phyloP scores from a whole-genome alignment of 2,797 vertebrate species.

The Gobionotothen gibberifrons region DNA sequence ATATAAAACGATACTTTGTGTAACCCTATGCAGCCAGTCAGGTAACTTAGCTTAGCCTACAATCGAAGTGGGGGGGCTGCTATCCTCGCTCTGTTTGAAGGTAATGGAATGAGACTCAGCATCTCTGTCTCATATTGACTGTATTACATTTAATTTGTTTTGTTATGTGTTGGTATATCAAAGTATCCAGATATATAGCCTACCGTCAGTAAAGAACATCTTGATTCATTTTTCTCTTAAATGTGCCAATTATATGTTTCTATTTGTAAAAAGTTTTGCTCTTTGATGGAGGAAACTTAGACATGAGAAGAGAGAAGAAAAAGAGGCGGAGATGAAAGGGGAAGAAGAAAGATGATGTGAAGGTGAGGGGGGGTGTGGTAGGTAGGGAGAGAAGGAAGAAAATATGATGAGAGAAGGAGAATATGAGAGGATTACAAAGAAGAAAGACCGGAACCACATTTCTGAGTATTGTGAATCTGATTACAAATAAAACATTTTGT shows the following conservation, averaged over 20 bases:
- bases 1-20: too few relatives aligned
- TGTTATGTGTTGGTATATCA: too few relatives aligned
- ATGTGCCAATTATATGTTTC: neutral
- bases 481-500: slow-evolving; percentile 31
- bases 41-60: too few relatives aligned
- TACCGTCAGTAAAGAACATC: neutral
- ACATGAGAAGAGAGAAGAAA: neutral
- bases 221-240: slow-evolving; percentile 6
- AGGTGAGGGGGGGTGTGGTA: slow-evolving; percentile 2
- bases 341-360: slow-evolving; percentile 9
- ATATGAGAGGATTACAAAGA: slow-evolving; percentile 2
- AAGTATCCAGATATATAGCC: neutral
- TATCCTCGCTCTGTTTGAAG: too few relatives aligned
- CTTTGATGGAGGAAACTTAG: slow-evolving; percentile 15
- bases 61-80: too few relatives aligned
- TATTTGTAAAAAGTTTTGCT: neutral
- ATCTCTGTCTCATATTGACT: too few relatives aligned
- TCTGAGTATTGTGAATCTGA: slow-evolving; percentile 43
- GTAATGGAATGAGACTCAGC: neutral
- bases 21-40: too few relatives aligned
- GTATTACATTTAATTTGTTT: too few relatives aligned
- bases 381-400: neutral
- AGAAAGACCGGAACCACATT: slow-evolving; percentile 14
- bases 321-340: slow-evolving; percentile 16
- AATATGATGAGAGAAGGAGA: neutral